Conservation (phyloP, 2,888 invertebrate species). For the Melanostoma mellinum region DNA sequence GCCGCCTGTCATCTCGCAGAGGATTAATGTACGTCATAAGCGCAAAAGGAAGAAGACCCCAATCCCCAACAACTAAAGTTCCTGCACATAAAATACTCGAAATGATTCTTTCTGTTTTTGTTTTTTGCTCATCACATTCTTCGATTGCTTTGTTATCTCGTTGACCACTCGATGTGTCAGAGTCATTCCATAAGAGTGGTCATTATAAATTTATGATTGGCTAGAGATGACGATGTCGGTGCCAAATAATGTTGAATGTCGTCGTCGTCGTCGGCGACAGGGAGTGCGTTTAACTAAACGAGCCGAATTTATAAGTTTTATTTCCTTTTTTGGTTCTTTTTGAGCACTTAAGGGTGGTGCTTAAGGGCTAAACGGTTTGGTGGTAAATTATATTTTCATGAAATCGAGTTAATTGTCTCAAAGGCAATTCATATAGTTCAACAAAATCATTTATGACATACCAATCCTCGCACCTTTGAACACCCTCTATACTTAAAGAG, state of each 20-base stretch:
- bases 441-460: too few species aligned
- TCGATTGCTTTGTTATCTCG: constrained; percentile 54
- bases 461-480: too few species aligned
- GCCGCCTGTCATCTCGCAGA: constrained; percentile 62
- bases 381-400: too few species aligned
- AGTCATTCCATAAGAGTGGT: constrained; percentile 43
- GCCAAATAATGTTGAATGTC: too few species aligned
- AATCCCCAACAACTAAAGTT: constrained; percentile 8
- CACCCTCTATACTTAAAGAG: not conserved
- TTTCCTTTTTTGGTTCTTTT: constrained; percentile 14
- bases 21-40: constrained; percentile 64
- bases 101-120: constrained; percentile 9
- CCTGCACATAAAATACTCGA: constrained; percentile 11
- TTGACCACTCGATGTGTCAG: constrained; percentile 46
- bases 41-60: constrained; percentile 29
- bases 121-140: constrained; percentile 25
- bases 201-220: constrained; percentile 66
- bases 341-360: not conserved
- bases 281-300: not conserved
- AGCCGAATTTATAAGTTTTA: constrained; percentile 47
- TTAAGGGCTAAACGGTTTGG: too few species aligned
- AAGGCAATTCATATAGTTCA: too few species aligned
- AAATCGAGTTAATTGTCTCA: too few species aligned
- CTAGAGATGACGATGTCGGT: constrained; percentile 34
- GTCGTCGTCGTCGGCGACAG: constrained; percentile 3